Percentiles rank a stretch among this genome's conserved stretches.
These are phyloP conservation scores for Spermophilus dauricus DNA, from an alignment of 2,113 vertebrate species.

Conservation along the genomic window DNA sequence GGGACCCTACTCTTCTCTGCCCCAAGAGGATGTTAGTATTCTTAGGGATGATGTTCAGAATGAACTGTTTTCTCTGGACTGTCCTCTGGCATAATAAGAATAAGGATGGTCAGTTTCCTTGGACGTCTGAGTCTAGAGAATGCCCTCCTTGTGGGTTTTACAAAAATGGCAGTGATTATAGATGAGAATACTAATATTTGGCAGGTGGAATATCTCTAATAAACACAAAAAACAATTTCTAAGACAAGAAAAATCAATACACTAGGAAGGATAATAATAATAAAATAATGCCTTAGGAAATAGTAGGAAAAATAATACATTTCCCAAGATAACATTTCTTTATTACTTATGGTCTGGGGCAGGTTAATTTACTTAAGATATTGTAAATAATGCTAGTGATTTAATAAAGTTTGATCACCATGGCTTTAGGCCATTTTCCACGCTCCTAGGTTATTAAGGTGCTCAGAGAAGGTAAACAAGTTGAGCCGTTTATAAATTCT, in stretches of 20 bases:
- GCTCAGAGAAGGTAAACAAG: background rate
- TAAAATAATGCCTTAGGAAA: no score
- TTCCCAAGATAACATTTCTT: constrained; percentile 24
- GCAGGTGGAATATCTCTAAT: background rate
- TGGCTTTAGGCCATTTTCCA: background rate
- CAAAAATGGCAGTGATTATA: background rate
- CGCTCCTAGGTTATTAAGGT: background rate
- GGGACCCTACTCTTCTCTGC: background rate
- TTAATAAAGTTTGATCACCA: background rate
- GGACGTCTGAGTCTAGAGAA: background rate
- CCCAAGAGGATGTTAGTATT: background rate
- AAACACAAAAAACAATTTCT: constrained; percentile 36
- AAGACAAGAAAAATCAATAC: background rate
- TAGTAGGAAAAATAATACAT: background rate
- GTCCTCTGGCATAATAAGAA: constrained; percentile 40
- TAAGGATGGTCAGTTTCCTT: background rate
- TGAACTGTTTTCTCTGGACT: constrained; percentile 21
- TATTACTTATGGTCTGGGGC: background rate
- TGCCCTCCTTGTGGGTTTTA: background rate
- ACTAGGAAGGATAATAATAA: background rate
- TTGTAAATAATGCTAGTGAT: constrained; percentile 33
- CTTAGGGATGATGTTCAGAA: constrained; percentile 4
- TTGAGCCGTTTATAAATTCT: background rate
- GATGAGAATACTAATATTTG: constrained; percentile 47
- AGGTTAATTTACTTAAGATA: background rate